Conservation (phyloP, 2,888 invertebrate genomes). For the Microplitis manilae region DNA sequence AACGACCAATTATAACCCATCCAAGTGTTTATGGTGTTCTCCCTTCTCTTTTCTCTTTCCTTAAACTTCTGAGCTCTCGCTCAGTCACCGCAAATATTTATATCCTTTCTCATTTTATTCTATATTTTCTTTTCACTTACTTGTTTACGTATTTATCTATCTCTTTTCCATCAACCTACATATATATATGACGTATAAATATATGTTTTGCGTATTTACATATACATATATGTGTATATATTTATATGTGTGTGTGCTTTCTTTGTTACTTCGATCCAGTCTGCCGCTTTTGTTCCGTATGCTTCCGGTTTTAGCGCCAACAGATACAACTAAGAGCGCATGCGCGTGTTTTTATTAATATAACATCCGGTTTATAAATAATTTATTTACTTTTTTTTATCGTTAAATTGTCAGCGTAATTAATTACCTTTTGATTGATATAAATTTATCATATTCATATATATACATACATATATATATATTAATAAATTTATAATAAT, state of each 20-base stretch:
- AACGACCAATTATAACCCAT: conserved; percentile 41
- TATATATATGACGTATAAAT: neutral
- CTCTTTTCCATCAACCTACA: neutral
- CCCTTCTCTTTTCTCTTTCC: conserved; percentile 42
- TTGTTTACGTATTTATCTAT: neutral
- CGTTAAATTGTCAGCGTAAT: too few relatives aligned
- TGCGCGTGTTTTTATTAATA: neutral
- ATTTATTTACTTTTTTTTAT: neutral
- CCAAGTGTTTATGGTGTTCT: conserved; percentile 57
- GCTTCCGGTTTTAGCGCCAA: neutral
- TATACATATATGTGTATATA: too few relatives aligned
- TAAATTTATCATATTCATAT: too few relatives aligned
- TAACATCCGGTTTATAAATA: too few relatives aligned
- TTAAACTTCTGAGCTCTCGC: conserved; percentile 21
- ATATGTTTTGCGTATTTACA: too few relatives aligned
- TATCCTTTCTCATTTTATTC: conserved; percentile 5
- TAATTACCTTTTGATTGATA: too few relatives aligned
- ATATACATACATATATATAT: too few relatives aligned
- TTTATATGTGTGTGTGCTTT: neutral
- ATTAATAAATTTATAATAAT: too few relatives aligned
- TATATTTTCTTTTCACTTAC: neutral
- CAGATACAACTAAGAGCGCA: neutral
- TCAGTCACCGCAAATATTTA: conserved; percentile 35
- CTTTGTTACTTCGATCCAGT: neutral
- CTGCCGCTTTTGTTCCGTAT: neutral